Percentiles rank a stretch among this genome's conserved stretches.
Conservation (phyloP, 1,140 invertebrate genomes). For the Pantala flavescens region DNA sequence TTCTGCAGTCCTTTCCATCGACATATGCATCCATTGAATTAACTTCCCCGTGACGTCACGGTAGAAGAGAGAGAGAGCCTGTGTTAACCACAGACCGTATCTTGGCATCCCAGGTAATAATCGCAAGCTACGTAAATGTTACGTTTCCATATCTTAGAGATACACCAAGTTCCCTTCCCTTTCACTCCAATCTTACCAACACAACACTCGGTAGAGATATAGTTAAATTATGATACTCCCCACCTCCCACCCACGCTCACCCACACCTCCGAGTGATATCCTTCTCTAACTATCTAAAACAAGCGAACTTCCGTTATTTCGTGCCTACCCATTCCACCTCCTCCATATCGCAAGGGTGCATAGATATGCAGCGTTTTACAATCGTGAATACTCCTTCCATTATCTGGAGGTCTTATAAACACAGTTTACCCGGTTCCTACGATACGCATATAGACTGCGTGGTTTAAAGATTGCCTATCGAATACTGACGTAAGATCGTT, state of each 20-base stretch:
- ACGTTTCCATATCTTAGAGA: background rate
- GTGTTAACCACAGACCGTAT: background rate
- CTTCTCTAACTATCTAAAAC: background rate
- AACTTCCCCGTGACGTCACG: background rate
- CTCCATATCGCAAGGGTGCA: background rate
- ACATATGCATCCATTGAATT: too few relatives aligned
- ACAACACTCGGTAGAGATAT: slow-evolving; percentile 3
- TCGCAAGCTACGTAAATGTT: background rate
- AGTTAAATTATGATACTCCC: slow-evolving; percentile 7
- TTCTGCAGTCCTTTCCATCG: too few relatives aligned
- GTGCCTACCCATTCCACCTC: too few relatives aligned
- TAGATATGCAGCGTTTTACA: slow-evolving; percentile 7
- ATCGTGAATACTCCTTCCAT: background rate
- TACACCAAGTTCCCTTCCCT: background rate
- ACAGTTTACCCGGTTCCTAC: background rate
- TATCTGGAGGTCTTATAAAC: slow-evolving; percentile 1
- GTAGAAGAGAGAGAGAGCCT: background rate
- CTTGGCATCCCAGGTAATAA: background rate
- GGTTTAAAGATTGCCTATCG: slow-evolving; percentile 16
- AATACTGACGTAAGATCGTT: background rate
- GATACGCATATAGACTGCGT: slow-evolving; percentile 13
- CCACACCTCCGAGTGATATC: background rate
- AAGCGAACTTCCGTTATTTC: background rate
- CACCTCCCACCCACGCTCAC: background rate
- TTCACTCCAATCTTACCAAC: background rate